A percentile compares a stretch with the other conserved stretches of the same genome.
These are phyloP conservation scores for Pecten maximus DNA, from an alignment of 2,888 invertebrate genomes.

Conservation along the genomic window DNA sequence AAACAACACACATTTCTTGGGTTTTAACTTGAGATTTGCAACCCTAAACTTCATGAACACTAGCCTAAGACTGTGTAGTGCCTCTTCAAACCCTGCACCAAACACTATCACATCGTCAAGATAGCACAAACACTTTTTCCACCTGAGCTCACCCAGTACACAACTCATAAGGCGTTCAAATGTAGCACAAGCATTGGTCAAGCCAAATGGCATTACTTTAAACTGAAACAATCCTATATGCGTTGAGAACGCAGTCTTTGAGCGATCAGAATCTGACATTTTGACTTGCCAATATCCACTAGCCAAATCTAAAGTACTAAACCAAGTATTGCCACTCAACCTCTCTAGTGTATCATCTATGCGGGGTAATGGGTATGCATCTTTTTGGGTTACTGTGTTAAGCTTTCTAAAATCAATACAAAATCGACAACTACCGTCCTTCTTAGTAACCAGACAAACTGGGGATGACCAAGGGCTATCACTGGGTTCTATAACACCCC, in stretches of 20 bases:
- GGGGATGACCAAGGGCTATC: constrained; percentile 43
- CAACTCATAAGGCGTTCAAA: constrained; percentile 43
- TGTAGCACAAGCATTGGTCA: constrained; percentile 39
- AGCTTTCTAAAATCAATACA: constrained; percentile 40
- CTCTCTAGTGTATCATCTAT: constrained; percentile 27
- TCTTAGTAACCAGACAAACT: constrained; percentile 40
- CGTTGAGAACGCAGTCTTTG: constrained; percentile 37
- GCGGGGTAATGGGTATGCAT: constrained; percentile 40
- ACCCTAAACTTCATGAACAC: constrained; percentile 9
- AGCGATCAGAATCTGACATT: background rate
- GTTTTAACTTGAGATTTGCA: constrained; percentile 43
- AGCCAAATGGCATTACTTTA: constrained; percentile 46
- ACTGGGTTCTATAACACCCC: constrained; percentile 47
- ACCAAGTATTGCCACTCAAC: constrained; percentile 30
- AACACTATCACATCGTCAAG: constrained; percentile 40
- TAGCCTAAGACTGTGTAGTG: constrained; percentile 23
- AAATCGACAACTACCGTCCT: constrained; percentile 35
- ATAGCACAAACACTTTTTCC: constrained; percentile 41
- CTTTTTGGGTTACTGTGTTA: constrained; percentile 28
- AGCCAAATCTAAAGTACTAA: constrained; percentile 41
- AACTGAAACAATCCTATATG: constrained; percentile 40
- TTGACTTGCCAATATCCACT: constrained; percentile 38
- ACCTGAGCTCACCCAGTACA: constrained; percentile 39
- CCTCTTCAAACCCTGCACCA: constrained; percentile 39
- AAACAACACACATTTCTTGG: constrained; percentile 48